Conservation (phyloP, 2,113 vertebrate genomes). For the Myotis yumanensis region DNA sequence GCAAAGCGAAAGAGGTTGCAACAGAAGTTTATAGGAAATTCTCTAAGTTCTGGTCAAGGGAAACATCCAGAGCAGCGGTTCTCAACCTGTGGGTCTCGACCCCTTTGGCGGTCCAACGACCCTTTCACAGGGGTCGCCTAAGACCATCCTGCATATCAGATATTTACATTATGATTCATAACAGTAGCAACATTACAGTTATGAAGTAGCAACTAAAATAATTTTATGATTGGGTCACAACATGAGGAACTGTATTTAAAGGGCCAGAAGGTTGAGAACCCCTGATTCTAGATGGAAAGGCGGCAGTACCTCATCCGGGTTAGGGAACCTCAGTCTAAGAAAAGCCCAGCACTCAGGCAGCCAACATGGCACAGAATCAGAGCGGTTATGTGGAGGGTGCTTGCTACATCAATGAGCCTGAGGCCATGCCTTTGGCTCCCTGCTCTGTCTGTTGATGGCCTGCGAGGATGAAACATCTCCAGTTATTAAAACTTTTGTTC, state of each 20-base stretch:
- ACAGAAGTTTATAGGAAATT: background rate
- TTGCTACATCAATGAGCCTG: background rate
- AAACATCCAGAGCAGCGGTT: background rate
- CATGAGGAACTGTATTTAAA: too few relatives aligned
- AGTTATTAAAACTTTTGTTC: background rate
- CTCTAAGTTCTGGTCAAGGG: background rate
- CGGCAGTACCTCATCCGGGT: too few relatives aligned
- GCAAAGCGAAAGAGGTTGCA: background rate
- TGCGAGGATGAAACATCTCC: background rate
- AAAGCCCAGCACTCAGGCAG: background rate
- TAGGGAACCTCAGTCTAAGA: background rate
- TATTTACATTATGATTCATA: too few relatives aligned
- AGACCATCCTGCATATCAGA: too few relatives aligned
- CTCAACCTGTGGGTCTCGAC: too few relatives aligned
- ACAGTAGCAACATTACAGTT: too few relatives aligned
- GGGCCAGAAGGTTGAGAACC: too few relatives aligned
- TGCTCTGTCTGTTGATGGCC: too few relatives aligned
- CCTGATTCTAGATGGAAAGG: background rate
- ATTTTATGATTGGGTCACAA: too few relatives aligned
- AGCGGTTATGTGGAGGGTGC: rapidly evolving
- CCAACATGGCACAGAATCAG: background rate
- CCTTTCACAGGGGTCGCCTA: too few relatives aligned
- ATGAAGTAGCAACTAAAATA: too few relatives aligned
- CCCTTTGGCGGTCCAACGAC: too few relatives aligned
- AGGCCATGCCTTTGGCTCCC: background rate